These are phyloP conservation scores for Caenorhabditis sp. DNA, from an alignment of 2,888 invertebrate species.

Conservation along the genomic window DNA sequence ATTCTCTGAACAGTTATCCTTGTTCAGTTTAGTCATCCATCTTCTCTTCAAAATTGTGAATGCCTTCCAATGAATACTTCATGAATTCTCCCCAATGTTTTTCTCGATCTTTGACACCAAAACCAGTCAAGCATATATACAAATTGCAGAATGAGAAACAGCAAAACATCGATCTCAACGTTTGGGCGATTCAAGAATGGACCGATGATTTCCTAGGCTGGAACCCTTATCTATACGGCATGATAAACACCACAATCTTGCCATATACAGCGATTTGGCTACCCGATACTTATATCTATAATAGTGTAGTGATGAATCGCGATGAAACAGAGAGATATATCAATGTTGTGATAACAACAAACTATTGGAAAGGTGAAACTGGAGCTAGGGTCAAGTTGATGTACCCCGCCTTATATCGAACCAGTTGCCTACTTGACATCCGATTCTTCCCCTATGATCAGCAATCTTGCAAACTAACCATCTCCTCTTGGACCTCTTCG, in stretches of 20 bases:
- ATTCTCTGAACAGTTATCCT: no score
- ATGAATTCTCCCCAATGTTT: no score
- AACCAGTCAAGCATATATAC: neutral
- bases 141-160: slow-evolving; percentile 67
- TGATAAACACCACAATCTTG: slow-evolving; percentile 68
- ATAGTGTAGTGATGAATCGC: slow-evolving; percentile 69
- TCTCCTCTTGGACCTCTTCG: slow-evolving; percentile 69
- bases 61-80: no score
- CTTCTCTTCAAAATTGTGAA: no score
- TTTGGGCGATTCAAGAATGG: slow-evolving; percentile 71
- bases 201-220: slow-evolving; percentile 68
- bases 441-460: slow-evolving; percentile 69
- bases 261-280: slow-evolving; percentile 68
- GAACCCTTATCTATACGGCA: slow-evolving; percentile 67
- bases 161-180: slow-evolving; percentile 68
- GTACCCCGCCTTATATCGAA: slow-evolving; percentile 69
- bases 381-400: slow-evolving; percentile 68
- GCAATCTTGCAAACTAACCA: slow-evolving; percentile 66
- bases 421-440: slow-evolving; percentile 68
- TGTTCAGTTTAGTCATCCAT: no score
- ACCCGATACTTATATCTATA: slow-evolving; percentile 66
- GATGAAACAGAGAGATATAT: slow-evolving; percentile 70
- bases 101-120: neutral
- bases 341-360: slow-evolving; percentile 67
- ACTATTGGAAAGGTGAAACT: slow-evolving; percentile 64